Conservation (phyloP, 2,888 invertebrate species). For the Aproaerema taeniolella region DNA sequence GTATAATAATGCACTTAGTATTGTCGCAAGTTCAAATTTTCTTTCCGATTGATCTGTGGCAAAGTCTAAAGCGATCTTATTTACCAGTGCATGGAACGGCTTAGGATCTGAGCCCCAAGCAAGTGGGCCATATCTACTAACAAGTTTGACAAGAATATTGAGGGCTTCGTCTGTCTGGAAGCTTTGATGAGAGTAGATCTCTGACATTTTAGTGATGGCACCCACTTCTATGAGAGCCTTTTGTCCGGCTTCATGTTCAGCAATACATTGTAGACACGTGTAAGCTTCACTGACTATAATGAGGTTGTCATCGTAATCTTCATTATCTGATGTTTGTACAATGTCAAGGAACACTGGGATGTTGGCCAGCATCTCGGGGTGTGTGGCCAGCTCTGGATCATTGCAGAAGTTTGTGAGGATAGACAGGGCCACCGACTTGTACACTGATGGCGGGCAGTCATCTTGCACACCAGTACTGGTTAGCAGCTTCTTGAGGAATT, state of each 20-base stretch:
- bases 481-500: slow-evolving; percentile 89
- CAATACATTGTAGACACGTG: slow-evolving; percentile 88
- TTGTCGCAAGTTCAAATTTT: slow-evolving; percentile 92
- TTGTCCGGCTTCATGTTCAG: slow-evolving; percentile 87
- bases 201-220: slow-evolving; percentile 88
- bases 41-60: slow-evolving; percentile 92
- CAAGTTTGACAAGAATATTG: slow-evolving; percentile 86
- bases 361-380: slow-evolving; percentile 89
- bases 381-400: slow-evolving; percentile 87
- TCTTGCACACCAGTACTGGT: slow-evolving; percentile 86
- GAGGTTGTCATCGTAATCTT: slow-evolving; percentile 90
- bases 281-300: slow-evolving; percentile 93
- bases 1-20: slow-evolving; percentile 84
- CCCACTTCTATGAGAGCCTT: slow-evolving; percentile 87
- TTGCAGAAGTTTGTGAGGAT: slow-evolving; percentile 92
- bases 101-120: slow-evolving; percentile 89
- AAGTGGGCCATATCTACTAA: slow-evolving; percentile 82
- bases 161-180: slow-evolving; percentile 94
- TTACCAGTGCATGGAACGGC: slow-evolving; percentile 88
- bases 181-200: slow-evolving; percentile 91
- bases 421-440: slow-evolving; percentile 93
- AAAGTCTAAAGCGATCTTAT: slow-evolving; percentile 91
- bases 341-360: slow-evolving; percentile 90
- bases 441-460: slow-evolving; percentile 92
- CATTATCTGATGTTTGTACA: slow-evolving; percentile 89